Evolutionary conservation across 2,113 vertebrate genomes (phyloP), one percentile per base, ranked within the genome.

Genomic region (Odocoileus virginianus): DNA sequence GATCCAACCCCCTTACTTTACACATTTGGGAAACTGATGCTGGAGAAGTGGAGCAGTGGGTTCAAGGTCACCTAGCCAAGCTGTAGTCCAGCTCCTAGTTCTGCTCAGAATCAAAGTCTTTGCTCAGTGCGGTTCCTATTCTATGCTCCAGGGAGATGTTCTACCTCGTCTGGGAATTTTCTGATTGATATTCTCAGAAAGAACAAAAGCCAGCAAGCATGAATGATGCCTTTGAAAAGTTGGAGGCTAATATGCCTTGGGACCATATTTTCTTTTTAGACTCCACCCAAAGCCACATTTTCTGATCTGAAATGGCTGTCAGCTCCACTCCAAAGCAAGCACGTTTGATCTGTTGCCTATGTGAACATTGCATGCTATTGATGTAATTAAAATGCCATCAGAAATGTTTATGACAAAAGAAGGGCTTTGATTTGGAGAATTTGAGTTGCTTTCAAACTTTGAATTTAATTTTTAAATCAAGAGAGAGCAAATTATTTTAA

Each of bases 401-500:
- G 33, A 95, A 95, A 64, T 4, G 4, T 74, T 91, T 79, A 71
- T n/a, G 82, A 79, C 60, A 90, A 58, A 96, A 95, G 30, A 83
- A 96, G 25, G 47, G 16, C 12, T 36, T 96, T 74, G 74, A 85
- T 55, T 85, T 84, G 58, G 64, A 81, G 81, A 94, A 64, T 43
- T 67, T 79, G 85, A 85, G 64, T 60, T 89, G 40, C 81, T 81
- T 87, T 76, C 28, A 30, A 86, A 91, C 7, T 74, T 83, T 82
- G 33, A 55, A 60, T 96, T 91, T 95, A 47, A 25, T 95, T 95
- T 96, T 96, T 79, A 89, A 95, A 67, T 52, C n/a, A 71, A 81
- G 43, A 94, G 95, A 91, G 58, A 64, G 30, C 47, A 91, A 79
- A 36, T 88, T 6, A 71, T 83, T 71, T 94, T 85, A 85, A 93